Base-by-base conservation (phyloP, 1,140 invertebrate species). In the Leptonema lineaticorne region DNA sequence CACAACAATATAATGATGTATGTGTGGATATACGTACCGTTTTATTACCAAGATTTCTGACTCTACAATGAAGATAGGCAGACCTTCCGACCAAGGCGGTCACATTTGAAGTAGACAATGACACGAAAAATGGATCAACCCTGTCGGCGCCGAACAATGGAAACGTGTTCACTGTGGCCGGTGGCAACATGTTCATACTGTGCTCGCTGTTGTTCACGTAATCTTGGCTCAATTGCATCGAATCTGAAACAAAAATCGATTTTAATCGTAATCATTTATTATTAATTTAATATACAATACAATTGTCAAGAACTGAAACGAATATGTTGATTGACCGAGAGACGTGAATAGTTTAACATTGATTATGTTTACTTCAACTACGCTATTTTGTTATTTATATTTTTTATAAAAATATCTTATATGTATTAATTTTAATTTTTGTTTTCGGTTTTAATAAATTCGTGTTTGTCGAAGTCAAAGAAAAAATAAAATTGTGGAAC, bases 31-130 rank as follows among this genome's bases (percentile, higher is more conserved):
- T 57, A 64, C 33, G 2, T 81, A 93, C 91, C 82, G 91, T 93
- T 88, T 91, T 89, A 81, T 93, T 92, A 53, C 90, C 91, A 48
- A 94, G 85, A 82, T 92, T 92, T 73, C 89, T 82, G 33, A 94
- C 90, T 70, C 88, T 82, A 81, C 92, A 93, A 77, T 86, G 90
- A 65, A 94, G 86, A 82, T 91, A 92, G 56, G 91, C 92, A 14
- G 89, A 91, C 88, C 85, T 81, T 69, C 82, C 81, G 20, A 82
- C 80, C 4, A 83, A 75, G 2, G 81, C 80, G 2, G 81, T 83
- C 20, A 82, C 81, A 75, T 83, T 83, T 22, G 78, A 73, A 5
- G 81, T 78, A 0, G 79, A 79, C 16, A 78, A 73, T n/a, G 77
- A 78, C 70, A 81, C 81, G 74, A 83, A 83, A 28, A 78, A 77